phyloP scores from a whole-genome alignment of 1,140 invertebrate species.

The Nylanderia fulva region DNA sequence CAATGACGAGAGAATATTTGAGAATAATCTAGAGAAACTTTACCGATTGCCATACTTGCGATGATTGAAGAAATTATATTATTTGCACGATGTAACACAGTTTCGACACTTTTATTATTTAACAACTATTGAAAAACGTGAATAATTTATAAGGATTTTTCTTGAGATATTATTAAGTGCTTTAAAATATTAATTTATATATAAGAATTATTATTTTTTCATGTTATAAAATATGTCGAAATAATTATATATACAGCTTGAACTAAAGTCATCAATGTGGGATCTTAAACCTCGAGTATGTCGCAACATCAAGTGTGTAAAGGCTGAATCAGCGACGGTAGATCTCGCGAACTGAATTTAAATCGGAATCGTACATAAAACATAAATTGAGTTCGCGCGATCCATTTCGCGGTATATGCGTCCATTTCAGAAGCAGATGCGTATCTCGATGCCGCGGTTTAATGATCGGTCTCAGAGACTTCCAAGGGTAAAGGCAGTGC shows the following conservation, averaged over 20 bases:
- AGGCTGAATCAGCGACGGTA: not conserved
- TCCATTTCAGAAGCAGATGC: constrained; percentile 1
- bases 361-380: constrained; percentile 4
- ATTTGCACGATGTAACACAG: too few species aligned
- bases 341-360: constrained; percentile 25
- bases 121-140: too few species aligned
- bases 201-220: too few species aligned
- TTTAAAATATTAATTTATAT: too few species aligned
- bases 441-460: not conserved
- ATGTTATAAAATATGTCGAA: too few species aligned
- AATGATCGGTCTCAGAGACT: constrained; percentile 47
- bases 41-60: too few species aligned
- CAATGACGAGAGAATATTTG: not conserved
- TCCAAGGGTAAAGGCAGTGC: constrained; percentile 13
- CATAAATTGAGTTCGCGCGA: constrained; percentile 10
- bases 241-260: too few species aligned
- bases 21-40: not conserved
- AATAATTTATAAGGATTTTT: too few species aligned
- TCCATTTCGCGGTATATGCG: not conserved
- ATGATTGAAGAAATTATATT: too few species aligned
- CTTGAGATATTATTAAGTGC: too few species aligned
- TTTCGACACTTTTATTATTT: too few species aligned
- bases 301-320: not conserved
- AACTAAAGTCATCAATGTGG: not conserved
- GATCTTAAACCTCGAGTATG: not conserved